Base-by-base conservation (phyloP, 2,888 invertebrate species). In the Plebejus melissa region DNA sequence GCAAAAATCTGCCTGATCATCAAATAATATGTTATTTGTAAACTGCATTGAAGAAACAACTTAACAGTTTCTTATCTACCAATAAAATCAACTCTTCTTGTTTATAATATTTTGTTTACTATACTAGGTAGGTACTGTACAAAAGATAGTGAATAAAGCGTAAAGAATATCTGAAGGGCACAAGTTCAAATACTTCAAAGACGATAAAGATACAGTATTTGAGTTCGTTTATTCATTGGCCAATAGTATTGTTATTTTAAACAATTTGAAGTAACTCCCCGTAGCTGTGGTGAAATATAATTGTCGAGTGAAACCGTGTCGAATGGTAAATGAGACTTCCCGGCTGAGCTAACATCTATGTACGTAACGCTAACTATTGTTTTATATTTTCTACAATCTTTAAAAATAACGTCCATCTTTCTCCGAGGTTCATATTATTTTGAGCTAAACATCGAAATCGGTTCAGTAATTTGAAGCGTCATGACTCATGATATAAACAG, bases 291-390 rank as follows among this genome's bases (percentile, higher is more conserved):
- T 72, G 72, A 72, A 72, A 72, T 50, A 50, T 72, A 72, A 72
- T 54, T 72, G 32, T 72, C 72, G 54, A 72, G 72, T 54, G 72
- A 72, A 72, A 72, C 72, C 72, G 72, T 72, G 72, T 50, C 72
- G 54, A 54, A 72, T 72, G 32, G 54, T 72, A 72, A 72, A 72
- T 72, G 54, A 72, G 72, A 32, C 46, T 71, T 71, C 50, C 32
- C 54, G 50, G 72, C 50, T 71, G 46, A 72, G 54, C 50, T 50
- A 72, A 50, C 72, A 72, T 16, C 13, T 6, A 72, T 50, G 32
- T 46, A 28, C 65, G 65, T 65, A 65, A 65, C 32, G 16, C 65
- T 36, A 32, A 65, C 65, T 32, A 65, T 65, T 9, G 32, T 65
- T 65, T 65, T 65, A 65, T 32, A 22, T 22, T 22, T 22, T 22